These are phyloP conservation scores for Petrocephalus sullivani DNA, from an alignment of 2,797 vertebrate species.

Conservation along the genomic window DNA sequence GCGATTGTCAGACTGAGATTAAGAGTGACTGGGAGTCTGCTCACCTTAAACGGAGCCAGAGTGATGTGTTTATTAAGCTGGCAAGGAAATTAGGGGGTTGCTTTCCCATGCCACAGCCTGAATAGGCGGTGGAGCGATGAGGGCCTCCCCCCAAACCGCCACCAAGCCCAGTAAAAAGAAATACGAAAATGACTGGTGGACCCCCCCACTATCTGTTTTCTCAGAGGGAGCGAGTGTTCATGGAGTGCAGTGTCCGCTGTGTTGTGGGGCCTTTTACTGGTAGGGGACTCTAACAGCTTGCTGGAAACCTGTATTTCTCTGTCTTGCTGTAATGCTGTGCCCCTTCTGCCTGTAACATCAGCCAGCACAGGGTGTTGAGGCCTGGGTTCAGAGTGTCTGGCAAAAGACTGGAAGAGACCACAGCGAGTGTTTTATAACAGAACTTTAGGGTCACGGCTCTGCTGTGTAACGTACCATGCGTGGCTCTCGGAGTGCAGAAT, in stretches of 20 bases:
- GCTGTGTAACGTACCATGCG: neutral
- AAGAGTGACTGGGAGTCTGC: neutral
- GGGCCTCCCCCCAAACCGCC: neutral
- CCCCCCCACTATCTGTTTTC: neutral
- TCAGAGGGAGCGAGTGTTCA: neutral
- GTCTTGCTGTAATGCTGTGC: neutral
- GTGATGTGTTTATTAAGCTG: neutral
- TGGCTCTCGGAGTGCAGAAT: neutral
- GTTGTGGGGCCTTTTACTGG: too few relatives aligned
- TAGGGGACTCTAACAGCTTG: too few relatives aligned
- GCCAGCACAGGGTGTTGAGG: neutral
- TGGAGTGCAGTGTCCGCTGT: neutral
- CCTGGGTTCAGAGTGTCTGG: neutral
- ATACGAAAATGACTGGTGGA: neutral
- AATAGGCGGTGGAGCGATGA: too few relatives aligned
- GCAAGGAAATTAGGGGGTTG: neutral
- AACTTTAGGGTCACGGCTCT: neutral
- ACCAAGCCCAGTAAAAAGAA: neutral
- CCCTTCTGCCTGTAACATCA: neutral
- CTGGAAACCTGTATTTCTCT: neutral
- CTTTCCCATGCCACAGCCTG: neutral
- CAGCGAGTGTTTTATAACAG: neutral
- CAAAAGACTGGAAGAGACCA: neutral
- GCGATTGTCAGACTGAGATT: slow-evolving; percentile 11
- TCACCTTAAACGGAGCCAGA: neutral